phyloP scores from a whole-genome alignment of 2,888 invertebrate genomes.

The Cryptus armator region DNA sequence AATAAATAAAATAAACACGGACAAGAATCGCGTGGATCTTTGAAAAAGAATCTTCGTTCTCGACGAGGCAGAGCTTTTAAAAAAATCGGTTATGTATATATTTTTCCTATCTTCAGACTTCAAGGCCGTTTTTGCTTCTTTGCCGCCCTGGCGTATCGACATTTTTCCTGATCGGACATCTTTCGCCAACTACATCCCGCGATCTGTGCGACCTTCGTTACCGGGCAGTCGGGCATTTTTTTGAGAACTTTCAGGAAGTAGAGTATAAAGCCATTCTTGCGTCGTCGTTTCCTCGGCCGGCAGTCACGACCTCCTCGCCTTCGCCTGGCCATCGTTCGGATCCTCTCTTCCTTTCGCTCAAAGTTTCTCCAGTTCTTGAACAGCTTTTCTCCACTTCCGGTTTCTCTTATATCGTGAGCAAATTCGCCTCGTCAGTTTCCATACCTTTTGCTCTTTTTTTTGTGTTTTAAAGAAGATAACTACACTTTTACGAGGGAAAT shows the following conservation, averaged over 20 bases:
- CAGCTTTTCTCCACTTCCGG: neutral
- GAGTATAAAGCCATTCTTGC: conserved; percentile 74
- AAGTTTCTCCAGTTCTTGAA: conserved; percentile 5
- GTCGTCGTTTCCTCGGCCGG: conserved; percentile 64
- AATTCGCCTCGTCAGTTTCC: neutral
- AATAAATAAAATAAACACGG: neutral
- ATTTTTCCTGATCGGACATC: conserved; percentile 72
- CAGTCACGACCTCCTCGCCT: conserved; percentile 37
- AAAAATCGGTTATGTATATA: neutral
- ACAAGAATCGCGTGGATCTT: conserved; percentile 1
- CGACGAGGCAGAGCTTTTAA: neutral
- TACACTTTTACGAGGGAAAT: neutral
- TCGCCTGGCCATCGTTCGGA: conserved; percentile 59
- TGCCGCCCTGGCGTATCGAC: conserved; percentile 69
- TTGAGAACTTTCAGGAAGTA: conserved; percentile 73
- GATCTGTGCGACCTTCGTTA: conserved; percentile 73
- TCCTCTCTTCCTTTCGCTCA: neutral
- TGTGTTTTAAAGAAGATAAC: neutral
- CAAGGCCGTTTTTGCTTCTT: conserved; percentile 48
- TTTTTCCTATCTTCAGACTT: neutral
- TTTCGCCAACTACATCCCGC: conserved; percentile 75
- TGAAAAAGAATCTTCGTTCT: neutral
- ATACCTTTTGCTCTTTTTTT: conserved; percentile 18
- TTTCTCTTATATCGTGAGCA: neutral
- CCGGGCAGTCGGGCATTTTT: conserved; percentile 70